These are phyloP conservation scores for Lymantria dispar DNA, from an alignment of 2,888 invertebrate genomes.

Conservation along the genomic window DNA sequence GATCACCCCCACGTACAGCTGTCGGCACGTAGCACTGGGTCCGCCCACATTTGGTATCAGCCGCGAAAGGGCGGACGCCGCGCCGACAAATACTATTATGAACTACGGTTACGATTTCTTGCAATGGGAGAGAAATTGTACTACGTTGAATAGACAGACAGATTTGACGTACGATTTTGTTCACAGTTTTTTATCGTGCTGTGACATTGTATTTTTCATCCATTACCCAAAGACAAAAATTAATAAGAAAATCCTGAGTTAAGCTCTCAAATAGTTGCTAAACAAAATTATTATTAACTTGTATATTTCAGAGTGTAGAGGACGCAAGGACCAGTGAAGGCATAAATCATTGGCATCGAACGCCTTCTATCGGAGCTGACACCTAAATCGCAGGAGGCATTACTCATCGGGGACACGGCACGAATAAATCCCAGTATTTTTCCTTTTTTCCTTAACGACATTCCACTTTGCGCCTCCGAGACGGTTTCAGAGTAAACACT, in stretches of 20 bases:
- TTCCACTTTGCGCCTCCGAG: conserved; percentile 37
- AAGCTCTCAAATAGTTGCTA: neutral
- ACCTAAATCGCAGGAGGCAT: conserved; percentile 56
- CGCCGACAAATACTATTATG: too few relatives aligned
- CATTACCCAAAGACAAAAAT: neutral
- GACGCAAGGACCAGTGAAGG: conserved; percentile 18
- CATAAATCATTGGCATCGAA: conserved; percentile 44
- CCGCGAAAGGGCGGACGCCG: too few relatives aligned
- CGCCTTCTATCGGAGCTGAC: conserved; percentile 41
- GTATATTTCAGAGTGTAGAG: conserved; percentile 26
- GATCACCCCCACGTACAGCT: too few relatives aligned
- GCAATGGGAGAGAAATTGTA: too few relatives aligned
- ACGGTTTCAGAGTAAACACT: conserved; percentile 30
- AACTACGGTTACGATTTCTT: too few relatives aligned
- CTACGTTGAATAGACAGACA: too few relatives aligned
- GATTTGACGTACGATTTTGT: too few relatives aligned
- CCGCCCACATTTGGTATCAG: too few relatives aligned
- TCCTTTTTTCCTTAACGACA: conserved; percentile 43
- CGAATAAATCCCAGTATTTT: conserved; percentile 45
- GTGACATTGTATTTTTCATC: too few relatives aligned
- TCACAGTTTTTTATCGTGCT: too few relatives aligned
- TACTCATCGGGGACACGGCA: conserved; percentile 54
- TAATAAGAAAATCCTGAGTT: neutral
- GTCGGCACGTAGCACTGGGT: too few relatives aligned
- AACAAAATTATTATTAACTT: conserved; percentile 29